Base-by-base conservation (phyloP, 2,888 invertebrate genomes). In the Stegana nigrithorax region DNA sequence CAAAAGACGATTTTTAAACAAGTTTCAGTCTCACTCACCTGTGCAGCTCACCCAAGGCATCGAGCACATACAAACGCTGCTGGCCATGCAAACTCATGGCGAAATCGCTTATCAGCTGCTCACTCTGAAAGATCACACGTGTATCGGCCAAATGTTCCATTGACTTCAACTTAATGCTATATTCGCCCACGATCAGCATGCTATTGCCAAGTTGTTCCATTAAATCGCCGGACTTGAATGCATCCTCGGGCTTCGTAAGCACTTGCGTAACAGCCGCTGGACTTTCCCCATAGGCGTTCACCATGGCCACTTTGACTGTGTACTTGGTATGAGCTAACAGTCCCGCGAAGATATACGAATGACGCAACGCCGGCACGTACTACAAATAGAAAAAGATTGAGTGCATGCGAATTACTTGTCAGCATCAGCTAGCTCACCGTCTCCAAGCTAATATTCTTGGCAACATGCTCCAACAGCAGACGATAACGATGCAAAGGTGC, bases 401-500 rank as follows among this genome's bases (percentile, higher is more conserved):
- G 12, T 39, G 4, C 10, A 23, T 47, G 8, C 8, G 10, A 8
- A 17, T 4, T 17, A 25, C 12, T 21, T 29, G 12, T 51, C 10
- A 12, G 17, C 4, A 53, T 14, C 7, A 10, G 6, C n/a, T 5
- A 5, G 10, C 71, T 65, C 67, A 92, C 93, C 89, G 91, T 91
- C 72, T 92, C 87, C 68, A 89, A 89, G 71, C 88, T 88, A 76
- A 87, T 88, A 66, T 89, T 69, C 0, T 50, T 89, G 72, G 88
- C 88, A 27, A 88, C 87, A 51, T 88, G 86, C 1, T 86, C 88
- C 50, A 95, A 89, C 75, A 91, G 88, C 69, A 96, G 87, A 70
- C 92, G 92, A 87, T 95, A 97, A 69, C 95, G 93, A 66, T 94
- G 90, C 73, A 97, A 89, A 42, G 94, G 95, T 69, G 95, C 96